A percentile compares a stretch with the other conserved stretches of the same genome.
phyloP scores from a whole-genome alignment of 2,888 invertebrate genomes.

The Leistus spinibarbis region DNA sequence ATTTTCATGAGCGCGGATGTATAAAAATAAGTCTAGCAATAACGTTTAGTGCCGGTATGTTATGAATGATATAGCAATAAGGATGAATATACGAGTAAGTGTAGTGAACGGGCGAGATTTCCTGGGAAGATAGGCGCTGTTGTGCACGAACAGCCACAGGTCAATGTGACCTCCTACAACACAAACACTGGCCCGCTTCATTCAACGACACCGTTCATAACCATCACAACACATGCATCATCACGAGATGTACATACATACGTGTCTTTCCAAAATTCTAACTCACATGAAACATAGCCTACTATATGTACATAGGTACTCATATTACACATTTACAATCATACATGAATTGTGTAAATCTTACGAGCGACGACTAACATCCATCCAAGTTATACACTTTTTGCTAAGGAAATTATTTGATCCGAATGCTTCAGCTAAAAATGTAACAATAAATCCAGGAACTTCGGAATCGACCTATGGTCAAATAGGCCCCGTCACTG shows the following conservation, averaged over 20 bases:
- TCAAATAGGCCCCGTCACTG: background rate
- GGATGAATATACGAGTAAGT: background rate
- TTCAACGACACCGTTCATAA: conserved; percentile 7
- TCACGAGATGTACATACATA: background rate
- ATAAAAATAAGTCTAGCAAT: background rate
- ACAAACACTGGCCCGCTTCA: conserved; percentile 9
- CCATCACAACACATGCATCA: background rate
- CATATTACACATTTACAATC: no score
- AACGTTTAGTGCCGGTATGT: background rate
- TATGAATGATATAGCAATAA: background rate
- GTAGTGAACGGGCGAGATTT: conserved; percentile 13
- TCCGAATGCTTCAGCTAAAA: no score
- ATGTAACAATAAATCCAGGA: no score
- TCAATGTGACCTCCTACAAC: conserved; percentile 18
- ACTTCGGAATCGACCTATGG: no score
- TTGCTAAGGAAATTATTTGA: no score
- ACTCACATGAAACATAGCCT: background rate
- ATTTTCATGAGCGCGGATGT: no score
- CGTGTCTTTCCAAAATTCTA: no score
- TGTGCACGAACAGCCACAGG: conserved; percentile 18
- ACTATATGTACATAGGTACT: background rate
- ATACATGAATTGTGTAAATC: no score
- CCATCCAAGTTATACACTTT: no score
- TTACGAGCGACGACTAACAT: no score
- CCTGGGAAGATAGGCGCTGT: conserved; percentile 16